These are phyloP conservation scores for Drosophila villosipedis DNA, from an alignment of 2,888 invertebrate genomes.

Conservation along the genomic window DNA sequence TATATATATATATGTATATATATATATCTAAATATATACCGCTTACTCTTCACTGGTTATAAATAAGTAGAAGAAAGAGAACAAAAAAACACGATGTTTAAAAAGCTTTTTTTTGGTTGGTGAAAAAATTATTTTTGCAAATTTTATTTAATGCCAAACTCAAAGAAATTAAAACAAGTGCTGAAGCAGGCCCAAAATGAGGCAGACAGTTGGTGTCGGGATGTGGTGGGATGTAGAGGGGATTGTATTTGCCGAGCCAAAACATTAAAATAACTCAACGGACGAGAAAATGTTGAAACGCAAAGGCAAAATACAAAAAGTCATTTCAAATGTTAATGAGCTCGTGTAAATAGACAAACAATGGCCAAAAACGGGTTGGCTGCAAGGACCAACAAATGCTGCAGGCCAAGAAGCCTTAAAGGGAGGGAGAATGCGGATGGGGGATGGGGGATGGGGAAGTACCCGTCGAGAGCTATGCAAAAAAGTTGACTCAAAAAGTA, in stretches of 20 bases:
- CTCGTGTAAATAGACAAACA: constrained; percentile 80
- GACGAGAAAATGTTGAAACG: constrained; percentile 48
- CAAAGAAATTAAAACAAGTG: constrained; percentile 66
- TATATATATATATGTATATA: background rate
- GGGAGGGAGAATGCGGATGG: background rate
- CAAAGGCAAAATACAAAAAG: constrained; percentile 62
- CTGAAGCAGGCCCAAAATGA: constrained; percentile 21
- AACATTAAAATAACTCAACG: constrained; percentile 73
- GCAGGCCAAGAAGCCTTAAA: constrained; percentile 28
- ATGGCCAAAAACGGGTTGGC: constrained; percentile 55
- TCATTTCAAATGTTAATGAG: constrained; percentile 81
- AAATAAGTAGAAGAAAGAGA: constrained; percentile 11
- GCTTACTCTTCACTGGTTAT: constrained; percentile 23
- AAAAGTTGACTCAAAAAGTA: constrained; percentile 65
- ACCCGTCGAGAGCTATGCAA: constrained; percentile 38
- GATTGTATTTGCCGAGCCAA: constrained; percentile 59
- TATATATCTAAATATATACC: background rate
- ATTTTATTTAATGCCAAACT: constrained; percentile 74
- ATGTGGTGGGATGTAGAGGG: background rate
- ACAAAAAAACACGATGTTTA: constrained; percentile 34
- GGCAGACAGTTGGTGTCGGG: background rate
- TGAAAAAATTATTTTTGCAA: constrained; percentile 76
- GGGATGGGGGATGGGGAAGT: constrained; percentile 8
- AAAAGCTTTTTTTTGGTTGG: constrained; percentile 51
- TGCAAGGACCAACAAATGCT: constrained; percentile 42